These are phyloP conservation scores for Pseudococcus jackbeardsleyi DNA, from an alignment of 2,888 invertebrate genomes.

Conservation along the genomic window DNA sequence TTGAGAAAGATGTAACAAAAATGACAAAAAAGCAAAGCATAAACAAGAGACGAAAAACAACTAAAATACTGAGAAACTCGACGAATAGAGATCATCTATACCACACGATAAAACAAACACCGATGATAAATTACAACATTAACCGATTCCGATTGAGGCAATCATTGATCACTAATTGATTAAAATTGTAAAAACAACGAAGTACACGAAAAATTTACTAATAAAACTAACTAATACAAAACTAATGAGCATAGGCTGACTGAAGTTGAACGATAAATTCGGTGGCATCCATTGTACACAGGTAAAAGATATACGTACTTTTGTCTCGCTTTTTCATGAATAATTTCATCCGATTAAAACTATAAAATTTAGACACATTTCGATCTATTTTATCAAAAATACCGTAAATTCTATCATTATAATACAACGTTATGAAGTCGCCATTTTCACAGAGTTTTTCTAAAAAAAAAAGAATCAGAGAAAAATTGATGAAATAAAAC, in stretches of 20 bases:
- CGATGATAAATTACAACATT: background rate
- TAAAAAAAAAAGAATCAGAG: constrained; percentile 43
- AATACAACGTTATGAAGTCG: constrained; percentile 64
- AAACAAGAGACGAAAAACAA: background rate
- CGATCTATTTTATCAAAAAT: constrained; percentile 58
- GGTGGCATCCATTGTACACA: background rate
- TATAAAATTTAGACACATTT: constrained; percentile 21
- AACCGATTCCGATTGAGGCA: background rate
- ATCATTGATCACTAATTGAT: background rate
- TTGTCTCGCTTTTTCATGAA: constrained; percentile 37
- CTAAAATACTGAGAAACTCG: background rate
- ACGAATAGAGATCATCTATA: background rate
- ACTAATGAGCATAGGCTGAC: constrained; percentile 2
- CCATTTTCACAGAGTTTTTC: constrained; percentile 64
- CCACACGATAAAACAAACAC: constrained; percentile 10
- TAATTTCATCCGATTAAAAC: constrained; percentile 39
- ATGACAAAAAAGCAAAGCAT: background rate
- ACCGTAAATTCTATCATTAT: constrained; percentile 61
- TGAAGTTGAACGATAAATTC: background rate
- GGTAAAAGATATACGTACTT: constrained; percentile 1
- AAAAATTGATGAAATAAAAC: constrained; percentile 41
- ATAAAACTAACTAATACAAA: constrained; percentile 4
- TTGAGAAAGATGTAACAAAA: background rate
- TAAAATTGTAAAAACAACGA: background rate
- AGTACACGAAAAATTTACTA: background rate